A percentile compares a stretch with the other conserved stretches of the same genome.
Conservation (phyloP, 2,113 vertebrate species). For the Naja naja region DNA sequence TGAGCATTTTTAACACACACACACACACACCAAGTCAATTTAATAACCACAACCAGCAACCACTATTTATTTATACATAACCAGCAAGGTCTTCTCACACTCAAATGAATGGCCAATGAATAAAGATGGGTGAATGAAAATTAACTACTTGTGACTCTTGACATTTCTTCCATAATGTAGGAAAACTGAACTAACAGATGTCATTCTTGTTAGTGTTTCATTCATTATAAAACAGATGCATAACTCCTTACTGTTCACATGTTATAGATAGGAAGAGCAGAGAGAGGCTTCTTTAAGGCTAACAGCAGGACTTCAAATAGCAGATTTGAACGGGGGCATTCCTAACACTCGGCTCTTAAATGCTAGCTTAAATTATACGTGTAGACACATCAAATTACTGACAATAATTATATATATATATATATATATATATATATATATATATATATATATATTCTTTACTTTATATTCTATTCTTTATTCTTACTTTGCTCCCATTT, state of each 20-base stretch:
- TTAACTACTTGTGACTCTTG: neutral
- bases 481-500: neutral
- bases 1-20: neutral
- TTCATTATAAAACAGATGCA: neutral
- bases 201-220: neutral
- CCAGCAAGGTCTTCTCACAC: neutral
- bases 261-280: neutral
- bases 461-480: neutral
- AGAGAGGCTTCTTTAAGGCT: neutral
- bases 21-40: neutral
- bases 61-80: neutral
- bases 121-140: neutral
- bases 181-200: neutral
- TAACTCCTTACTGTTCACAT: neutral
- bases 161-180: neutral
- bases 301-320: neutral
- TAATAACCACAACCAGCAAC: neutral
- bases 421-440: too few species aligned
- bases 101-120: neutral
- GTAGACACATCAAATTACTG: neutral
- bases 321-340: neutral
- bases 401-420: neutral
- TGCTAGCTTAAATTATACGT: neutral
- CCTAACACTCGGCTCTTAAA: neutral
- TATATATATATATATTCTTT: too few species aligned